phyloP scores from a whole-genome alignment of 2,888 invertebrate genomes.

The Pachycephus smyrnensis region DNA sequence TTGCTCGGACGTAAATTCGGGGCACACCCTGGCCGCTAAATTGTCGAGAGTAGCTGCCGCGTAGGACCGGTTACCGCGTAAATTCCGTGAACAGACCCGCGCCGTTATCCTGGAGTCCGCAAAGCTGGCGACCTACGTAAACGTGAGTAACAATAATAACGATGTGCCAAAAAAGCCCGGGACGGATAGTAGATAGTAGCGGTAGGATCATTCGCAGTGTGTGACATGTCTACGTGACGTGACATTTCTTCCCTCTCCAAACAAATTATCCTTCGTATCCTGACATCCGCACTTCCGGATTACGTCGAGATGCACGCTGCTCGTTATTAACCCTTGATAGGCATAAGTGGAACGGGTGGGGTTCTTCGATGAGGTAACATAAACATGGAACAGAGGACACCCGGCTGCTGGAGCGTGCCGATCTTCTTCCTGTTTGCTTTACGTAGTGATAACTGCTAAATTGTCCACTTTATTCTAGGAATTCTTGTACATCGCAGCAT shows the following conservation, averaged over 20 bases:
- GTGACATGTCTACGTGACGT: slow-evolving; percentile 17
- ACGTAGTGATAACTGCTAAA: background rate
- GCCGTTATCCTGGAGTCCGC: slow-evolving; percentile 27
- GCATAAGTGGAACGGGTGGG: slow-evolving; percentile 4
- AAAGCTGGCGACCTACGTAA: slow-evolving; percentile 24
- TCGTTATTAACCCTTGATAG: background rate
- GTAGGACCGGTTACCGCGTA: slow-evolving; percentile 21
- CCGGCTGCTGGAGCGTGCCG: background rate
- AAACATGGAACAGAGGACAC: slow-evolving; percentile 2
- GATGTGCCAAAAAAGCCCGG: slow-evolving; percentile 5
- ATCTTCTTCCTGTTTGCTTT: background rate
- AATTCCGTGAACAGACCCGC: slow-evolving; percentile 19
- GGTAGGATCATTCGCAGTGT: slow-evolving; percentile 18
- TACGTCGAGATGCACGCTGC: slow-evolving; percentile 22
- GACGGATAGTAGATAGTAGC: background rate
- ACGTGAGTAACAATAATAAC: slow-evolving; percentile 43
- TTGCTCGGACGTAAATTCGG: slow-evolving; percentile 47
- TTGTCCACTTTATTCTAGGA: background rate
- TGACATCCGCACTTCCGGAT: slow-evolving; percentile 11
- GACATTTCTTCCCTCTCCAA: slow-evolving; percentile 11
- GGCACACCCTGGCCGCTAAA: slow-evolving; percentile 48
- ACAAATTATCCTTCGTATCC: slow-evolving; percentile 10
- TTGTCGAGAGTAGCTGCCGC: slow-evolving; percentile 28
- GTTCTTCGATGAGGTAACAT: background rate
- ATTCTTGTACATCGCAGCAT: background rate